Conservation (phyloP, 2,888 invertebrate species). For the Apamea crenata region DNA sequence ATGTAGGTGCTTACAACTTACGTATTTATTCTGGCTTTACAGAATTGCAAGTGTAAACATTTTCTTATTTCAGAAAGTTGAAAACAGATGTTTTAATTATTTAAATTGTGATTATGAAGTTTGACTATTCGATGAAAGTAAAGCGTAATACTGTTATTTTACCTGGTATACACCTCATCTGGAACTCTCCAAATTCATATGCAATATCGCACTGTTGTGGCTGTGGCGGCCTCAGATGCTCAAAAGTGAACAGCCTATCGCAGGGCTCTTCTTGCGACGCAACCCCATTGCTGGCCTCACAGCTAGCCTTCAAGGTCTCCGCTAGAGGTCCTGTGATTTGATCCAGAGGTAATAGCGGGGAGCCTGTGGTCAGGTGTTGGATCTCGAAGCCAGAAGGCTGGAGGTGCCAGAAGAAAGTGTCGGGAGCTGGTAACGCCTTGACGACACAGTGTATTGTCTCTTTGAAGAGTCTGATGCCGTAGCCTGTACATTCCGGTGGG, state of each 20-base stretch:
- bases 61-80: neutral
- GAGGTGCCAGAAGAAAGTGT: conserved; percentile 86
- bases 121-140: neutral
- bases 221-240: conserved; percentile 83
- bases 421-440: conserved; percentile 80
- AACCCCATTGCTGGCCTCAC: conserved; percentile 85
- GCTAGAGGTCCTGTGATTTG: conserved; percentile 84
- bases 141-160: neutral
- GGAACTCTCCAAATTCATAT: conserved; percentile 85
- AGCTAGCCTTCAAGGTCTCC: conserved; percentile 78
- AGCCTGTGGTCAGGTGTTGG: conserved; percentile 85
- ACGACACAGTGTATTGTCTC: conserved; percentile 84
- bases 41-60: too few species aligned
- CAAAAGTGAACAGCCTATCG: conserved; percentile 80
- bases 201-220: conserved; percentile 86
- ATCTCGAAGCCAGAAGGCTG: conserved; percentile 81
- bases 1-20: neutral
- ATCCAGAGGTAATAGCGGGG: conserved; percentile 80
- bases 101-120: neutral
- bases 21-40: too few species aligned
- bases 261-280: conserved; percentile 84
- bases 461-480: conserved; percentile 81
- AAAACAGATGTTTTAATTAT: neutral
- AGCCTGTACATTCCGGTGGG: conserved; percentile 84
- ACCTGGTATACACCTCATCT: conserved; percentile 88